Evolutionary conservation across 2,113 vertebrate species (phyloP).

Genomic region (Ginglymostoma cirratum): DNA sequence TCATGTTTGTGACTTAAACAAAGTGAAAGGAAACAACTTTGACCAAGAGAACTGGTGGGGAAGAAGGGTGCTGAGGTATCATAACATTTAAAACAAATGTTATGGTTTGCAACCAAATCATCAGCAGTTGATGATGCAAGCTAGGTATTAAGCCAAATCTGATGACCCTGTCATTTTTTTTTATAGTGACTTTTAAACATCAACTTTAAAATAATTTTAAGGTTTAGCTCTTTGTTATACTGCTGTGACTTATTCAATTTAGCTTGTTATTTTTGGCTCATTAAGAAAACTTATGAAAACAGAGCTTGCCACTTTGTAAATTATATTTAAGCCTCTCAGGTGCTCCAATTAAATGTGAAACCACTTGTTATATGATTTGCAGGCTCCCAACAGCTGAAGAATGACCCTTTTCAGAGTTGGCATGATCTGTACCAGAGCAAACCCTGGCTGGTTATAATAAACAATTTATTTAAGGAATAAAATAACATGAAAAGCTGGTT

Average conservation of each 20-base stretch:
- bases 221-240: not conserved
- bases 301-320: not conserved
- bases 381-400: not conserved
- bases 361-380: not conserved
- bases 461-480: not conserved
- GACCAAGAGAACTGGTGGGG: not conserved
- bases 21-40: not conserved
- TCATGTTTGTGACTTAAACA: not conserved
- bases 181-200: not conserved
- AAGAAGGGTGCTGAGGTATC: not conserved
- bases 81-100: not conserved
- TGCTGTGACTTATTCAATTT: not conserved
- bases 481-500: not conserved
- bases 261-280: not conserved
- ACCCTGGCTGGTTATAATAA: not conserved
- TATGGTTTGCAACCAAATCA: not conserved
- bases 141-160: not conserved
- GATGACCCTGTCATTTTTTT: not conserved
- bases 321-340: not conserved
- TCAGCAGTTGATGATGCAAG: no score
- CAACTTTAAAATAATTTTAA: not conserved
- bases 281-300: not conserved
- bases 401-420: not conserved
- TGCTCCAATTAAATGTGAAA: not conserved
- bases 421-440: not conserved